Percentiles rank a stretch among this genome's conserved stretches.
phyloP scores from a whole-genome alignment of 2,113 vertebrate species.

The Plecotus auritus region DNA sequence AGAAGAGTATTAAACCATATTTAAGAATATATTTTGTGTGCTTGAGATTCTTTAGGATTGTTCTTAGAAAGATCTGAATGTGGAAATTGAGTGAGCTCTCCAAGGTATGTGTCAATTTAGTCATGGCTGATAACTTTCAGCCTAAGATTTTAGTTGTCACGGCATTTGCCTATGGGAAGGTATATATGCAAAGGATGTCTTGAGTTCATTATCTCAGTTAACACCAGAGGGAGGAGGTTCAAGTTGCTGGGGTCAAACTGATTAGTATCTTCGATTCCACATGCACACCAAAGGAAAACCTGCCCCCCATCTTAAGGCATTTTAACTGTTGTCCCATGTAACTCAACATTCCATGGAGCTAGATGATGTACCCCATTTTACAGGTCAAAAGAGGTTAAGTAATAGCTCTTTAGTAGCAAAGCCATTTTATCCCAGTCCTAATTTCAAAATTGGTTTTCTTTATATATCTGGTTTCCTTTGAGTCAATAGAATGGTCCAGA shows the following conservation, averaged over 20 bases:
- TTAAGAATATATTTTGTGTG: conserved; percentile 87
- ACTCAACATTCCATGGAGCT: neutral
- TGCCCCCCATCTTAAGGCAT: neutral
- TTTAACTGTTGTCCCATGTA: neutral
- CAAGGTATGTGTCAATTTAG: conserved; percentile 5
- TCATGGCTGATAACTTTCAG: neutral
- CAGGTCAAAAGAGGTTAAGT: neutral
- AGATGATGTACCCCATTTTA: neutral
- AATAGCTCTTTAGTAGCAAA: neutral
- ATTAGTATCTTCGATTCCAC: neutral
- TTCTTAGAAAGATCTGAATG: conserved; percentile 4
- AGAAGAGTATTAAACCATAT: conserved; percentile 93
- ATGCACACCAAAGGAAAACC: neutral
- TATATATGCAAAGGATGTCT: neutral
- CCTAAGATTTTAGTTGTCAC: neutral
- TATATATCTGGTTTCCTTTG: neutral
- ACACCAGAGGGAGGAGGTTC: neutral
- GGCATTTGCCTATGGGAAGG: neutral
- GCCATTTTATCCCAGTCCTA: neutral
- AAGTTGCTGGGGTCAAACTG: neutral
- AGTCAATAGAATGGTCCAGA: neutral
- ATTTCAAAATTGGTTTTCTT: neutral
- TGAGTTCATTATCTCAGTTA: neutral
- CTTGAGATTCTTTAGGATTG: conserved; percentile 77
- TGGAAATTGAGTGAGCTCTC: conserved; percentile 16